Percentiles rank a stretch among this genome's conserved stretches.
Evolutionary conservation across 2,888 invertebrate species (phyloP).

Genomic region (Synergus laeviventris): DNA sequence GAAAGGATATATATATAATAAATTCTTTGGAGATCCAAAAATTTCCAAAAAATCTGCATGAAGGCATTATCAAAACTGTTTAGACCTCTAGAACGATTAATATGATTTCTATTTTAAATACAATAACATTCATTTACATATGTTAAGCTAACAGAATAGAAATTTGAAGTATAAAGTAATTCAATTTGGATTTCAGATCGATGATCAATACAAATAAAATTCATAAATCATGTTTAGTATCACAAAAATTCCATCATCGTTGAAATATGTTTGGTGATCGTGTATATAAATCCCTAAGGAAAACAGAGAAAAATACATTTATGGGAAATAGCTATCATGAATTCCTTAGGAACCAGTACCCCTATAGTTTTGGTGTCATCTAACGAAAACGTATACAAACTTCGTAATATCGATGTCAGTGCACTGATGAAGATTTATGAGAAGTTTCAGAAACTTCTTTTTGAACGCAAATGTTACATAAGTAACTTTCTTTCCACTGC

Average conservation of each 20-base stretch:
- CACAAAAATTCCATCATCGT: background rate
- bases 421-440: conserved; percentile 27
- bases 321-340: conserved; percentile 18
- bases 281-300: background rate
- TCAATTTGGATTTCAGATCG: background rate
- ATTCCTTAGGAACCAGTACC: background rate
- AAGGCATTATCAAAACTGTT: too few relatives aligned
- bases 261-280: background rate
- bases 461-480: too few relatives aligned
- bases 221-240: background rate
- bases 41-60: too few relatives aligned
- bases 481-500: background rate
- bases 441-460: conserved; percentile 3
- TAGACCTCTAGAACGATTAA: too few relatives aligned
- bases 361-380: background rate
- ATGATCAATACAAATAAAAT: background rate
- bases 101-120: too few relatives aligned
- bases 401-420: background rate
- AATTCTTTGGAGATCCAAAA: background rate
- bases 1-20: background rate
- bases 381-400: background rate
- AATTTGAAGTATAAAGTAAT: background rate
- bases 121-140: too few relatives aligned
- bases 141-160: background rate
- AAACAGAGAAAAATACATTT: background rate